These are phyloP conservation scores for Leucoma salicis DNA, from an alignment of 2,888 invertebrate genomes.

Conservation along the genomic window DNA sequence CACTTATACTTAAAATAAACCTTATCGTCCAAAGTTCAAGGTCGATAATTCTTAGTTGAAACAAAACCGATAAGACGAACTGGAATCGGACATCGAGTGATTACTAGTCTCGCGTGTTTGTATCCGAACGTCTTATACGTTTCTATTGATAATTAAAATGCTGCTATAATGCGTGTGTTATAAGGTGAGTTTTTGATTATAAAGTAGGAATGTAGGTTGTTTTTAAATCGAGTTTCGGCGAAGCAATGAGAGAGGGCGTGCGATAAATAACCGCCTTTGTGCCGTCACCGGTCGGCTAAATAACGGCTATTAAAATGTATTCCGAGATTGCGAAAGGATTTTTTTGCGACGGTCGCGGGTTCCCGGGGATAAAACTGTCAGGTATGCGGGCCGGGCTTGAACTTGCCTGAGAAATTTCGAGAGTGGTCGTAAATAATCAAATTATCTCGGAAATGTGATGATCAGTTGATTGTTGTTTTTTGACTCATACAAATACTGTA, in stretches of 20 bases:
- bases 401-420: constrained; percentile 24
- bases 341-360: constrained; percentile 62
- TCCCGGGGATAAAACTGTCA: constrained; percentile 44
- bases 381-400: constrained; percentile 51
- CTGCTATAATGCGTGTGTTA: constrained; percentile 41
- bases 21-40: constrained; percentile 20
- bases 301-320: constrained; percentile 79
- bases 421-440: constrained; percentile 26
- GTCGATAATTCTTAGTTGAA: constrained; percentile 35
- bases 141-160: constrained; percentile 43
- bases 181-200: constrained; percentile 55
- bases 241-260: constrained; percentile 82
- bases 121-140: constrained; percentile 64
- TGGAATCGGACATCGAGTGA: constrained; percentile 75
- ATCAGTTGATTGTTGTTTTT: constrained; percentile 2
- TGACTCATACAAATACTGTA: too few relatives aligned
- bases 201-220: constrained; percentile 54
- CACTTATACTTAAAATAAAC: constrained; percentile 25
- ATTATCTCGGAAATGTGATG: constrained; percentile 12
- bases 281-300: constrained; percentile 78
- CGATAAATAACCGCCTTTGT: constrained; percentile 82
- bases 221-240: constrained; percentile 58
- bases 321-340: constrained; percentile 69
- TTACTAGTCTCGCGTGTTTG: constrained; percentile 71
- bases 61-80: constrained; percentile 59